Base-by-base conservation (phyloP, 2,888 invertebrate genomes). In the Pammene fasciana region DNA sequence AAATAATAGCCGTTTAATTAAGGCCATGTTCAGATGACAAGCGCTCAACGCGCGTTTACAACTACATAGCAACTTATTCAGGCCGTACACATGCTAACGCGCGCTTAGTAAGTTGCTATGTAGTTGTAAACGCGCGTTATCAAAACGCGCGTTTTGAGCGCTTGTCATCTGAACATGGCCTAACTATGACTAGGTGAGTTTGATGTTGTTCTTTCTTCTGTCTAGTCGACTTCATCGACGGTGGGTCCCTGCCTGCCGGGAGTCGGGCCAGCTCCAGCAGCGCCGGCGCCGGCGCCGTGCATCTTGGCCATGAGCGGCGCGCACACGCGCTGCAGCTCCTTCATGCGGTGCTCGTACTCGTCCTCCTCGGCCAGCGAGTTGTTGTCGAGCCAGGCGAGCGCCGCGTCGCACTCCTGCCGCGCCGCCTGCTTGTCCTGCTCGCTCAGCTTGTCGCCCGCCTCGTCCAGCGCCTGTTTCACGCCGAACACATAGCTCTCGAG, bases 401-500 rank as follows among this genome's bases (percentile, higher is more conserved):
- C 86, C 68, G 93, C 93, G 0, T 92, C 90, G 75, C 94, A 94
- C 67, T 56, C 56, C 14, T 16, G 38, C 16, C 41, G 56, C 56
- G 41, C 56, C 16, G 56, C 41, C 38, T 38, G 93, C 79, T 94
- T 95, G 75, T 96, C 96, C 9, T 86, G 0, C 90, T 43, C 43
- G 43, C 43, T 43, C 43, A 43, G 43, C 43, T 11, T 10, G 13
- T 43, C 43, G 8, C 43, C 86, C n/a, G 90, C 86, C 8, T 94
- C 93, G 41, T 94, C 91, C 1, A 92, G 82, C 0, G 94, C 94
- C 77, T 95, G 94, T 75, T 94, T 95, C 55, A 94, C 93, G 64
- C 90, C 89, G 82, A 94, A 95, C 5, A 93, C 90, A 80, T 95
- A 95, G 70, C 89, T 87, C 81, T 95, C 96, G 72, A 96, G 86